Evolutionary conservation across 2,888 invertebrate genomes (phyloP).

Genomic region (Acronicta alni): DNA sequence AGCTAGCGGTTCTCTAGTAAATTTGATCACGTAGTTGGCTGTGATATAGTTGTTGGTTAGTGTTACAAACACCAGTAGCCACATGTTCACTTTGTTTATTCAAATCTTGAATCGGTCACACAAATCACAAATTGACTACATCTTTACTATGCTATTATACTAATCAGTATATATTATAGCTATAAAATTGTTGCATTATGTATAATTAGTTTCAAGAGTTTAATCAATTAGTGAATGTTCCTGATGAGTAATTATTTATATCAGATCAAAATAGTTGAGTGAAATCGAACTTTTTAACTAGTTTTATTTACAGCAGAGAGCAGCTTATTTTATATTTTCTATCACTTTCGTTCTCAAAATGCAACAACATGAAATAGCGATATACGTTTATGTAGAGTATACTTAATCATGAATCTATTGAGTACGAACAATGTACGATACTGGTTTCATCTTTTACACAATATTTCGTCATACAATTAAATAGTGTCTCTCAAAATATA

Average conservation of each 20-base stretch:
- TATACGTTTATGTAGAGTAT: constrained; percentile 1
- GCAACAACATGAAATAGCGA: constrained; percentile 18
- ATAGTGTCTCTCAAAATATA: too few species aligned
- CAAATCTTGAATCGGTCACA: constrained; percentile 29
- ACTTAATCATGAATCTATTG: constrained; percentile 14
- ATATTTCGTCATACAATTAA: too few species aligned
- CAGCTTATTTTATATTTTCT: constrained; percentile 55
- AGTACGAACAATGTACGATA: constrained; percentile 8
- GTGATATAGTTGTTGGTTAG: constrained; percentile 37
- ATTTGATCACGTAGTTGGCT: constrained; percentile 35
- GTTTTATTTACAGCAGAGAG: constrained; percentile 55
- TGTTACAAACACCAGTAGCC: constrained; percentile 24
- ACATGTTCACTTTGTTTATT: constrained; percentile 33
- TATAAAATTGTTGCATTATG: constrained; percentile 64
- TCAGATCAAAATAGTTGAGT: constrained; percentile 74
- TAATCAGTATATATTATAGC: constrained; percentile 59
- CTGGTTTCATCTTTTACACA: constrained; percentile 15
- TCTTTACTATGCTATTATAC: constrained; percentile 26
- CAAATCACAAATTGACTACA: constrained; percentile 25
- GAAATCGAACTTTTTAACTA: constrained; percentile 58
- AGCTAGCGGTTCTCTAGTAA: constrained; percentile 27
- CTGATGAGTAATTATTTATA: constrained; percentile 74
- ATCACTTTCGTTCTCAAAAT: constrained; percentile 33
- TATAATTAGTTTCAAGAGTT: constrained; percentile 68
- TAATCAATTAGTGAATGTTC: constrained; percentile 76